Base-by-base conservation (phyloP, 1,140 invertebrate species). In the Steinernema khuongi region DNA sequence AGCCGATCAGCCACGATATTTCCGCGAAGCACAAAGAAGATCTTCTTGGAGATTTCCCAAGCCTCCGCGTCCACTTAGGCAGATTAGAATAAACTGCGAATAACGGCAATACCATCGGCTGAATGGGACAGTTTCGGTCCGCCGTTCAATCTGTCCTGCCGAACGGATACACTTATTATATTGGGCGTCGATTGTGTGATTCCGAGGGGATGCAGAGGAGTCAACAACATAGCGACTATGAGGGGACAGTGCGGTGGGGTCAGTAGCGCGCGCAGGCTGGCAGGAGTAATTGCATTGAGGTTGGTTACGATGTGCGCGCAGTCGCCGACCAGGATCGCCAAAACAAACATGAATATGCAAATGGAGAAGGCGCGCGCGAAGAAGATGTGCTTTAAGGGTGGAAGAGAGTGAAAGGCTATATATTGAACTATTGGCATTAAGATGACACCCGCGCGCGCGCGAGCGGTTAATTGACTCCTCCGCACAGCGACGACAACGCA, bases 281-380 rank as follows among this genome's bases (percentile, higher is more conserved):
- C n/a, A 41, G 36, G 7, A 60, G 50, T 60, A 60, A 60, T 60
- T 60, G 50, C 50, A 60, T 60, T 60, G 50, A 60, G 50, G 50
- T 60, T 60, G 50, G 14, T 14, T 4, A n/a, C 36, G 50, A 14
- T 60, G 50, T 60, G 50, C 4, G 19, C 26, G 50, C 22, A 22
- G 14, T 14, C 50, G 50, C 50, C 19, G 50, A 60, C 26, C 50
- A n/a, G 50, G 26, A 22, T 60, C 50, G 50, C 50, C 50, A 60
- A 60, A 60, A 60, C 50, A 60, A 60, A 60, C 50, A 60, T 60
- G 50, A 60, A 60, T 60, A 60, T 60, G 50, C 50, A 60, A 60
- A 60, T 60, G 14, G 26, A 60, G 50, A 22, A 14, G 50, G 14
- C 4, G 50, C 50, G 26, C 7, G 11, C 50, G 26, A 60, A 60